A percentile compares a stretch with the other conserved stretches of the same genome.
phyloP scores from a whole-genome alignment of 2,113 vertebrate species.

The Cryptomyrus ogoouensis region DNA sequence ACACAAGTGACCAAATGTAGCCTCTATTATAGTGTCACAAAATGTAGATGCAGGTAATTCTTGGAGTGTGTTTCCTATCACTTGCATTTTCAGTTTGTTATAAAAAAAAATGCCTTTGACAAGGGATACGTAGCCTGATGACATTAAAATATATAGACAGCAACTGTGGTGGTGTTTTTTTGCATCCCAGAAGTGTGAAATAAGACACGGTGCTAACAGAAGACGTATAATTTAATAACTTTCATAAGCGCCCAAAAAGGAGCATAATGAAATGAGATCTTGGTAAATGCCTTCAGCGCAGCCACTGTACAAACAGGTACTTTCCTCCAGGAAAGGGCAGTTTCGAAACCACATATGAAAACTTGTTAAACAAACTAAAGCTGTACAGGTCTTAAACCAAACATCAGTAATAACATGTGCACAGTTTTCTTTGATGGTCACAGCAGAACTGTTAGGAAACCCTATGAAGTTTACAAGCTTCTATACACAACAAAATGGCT shows the following conservation, averaged over 20 bases:
- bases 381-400: slow-evolving; percentile 49
- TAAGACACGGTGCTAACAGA: not conserved
- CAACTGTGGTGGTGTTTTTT: slow-evolving; percentile 38
- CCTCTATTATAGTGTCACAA: slow-evolving; percentile 53
- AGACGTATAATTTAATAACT: slow-evolving; percentile 34
- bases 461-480: slow-evolving; percentile 46
- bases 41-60: slow-evolving; percentile 52
- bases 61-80: slow-evolving; percentile 17
- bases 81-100: slow-evolving; percentile 34
- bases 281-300: slow-evolving; percentile 28
- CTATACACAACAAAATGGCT: slow-evolving; percentile 52
- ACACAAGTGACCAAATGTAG: slow-evolving; percentile 69
- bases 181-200: not conserved
- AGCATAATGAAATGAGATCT: slow-evolving; percentile 13
- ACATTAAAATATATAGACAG: slow-evolving; percentile 53
- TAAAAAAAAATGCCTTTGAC: slow-evolving; percentile 67
- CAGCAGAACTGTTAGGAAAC: slow-evolving; percentile 46
- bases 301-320: slow-evolving; percentile 42
- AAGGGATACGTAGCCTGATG: slow-evolving; percentile 61
- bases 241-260: slow-evolving; percentile 15
- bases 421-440: slow-evolving; percentile 38
- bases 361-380: slow-evolving; percentile 36
- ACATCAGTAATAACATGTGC: slow-evolving; percentile 43
- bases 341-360: slow-evolving; percentile 44
- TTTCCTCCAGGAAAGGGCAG: slow-evolving; percentile 21